Conservation (phyloP, 2,888 invertebrate genomes). For the Chalcosyrphus nemorum region DNA sequence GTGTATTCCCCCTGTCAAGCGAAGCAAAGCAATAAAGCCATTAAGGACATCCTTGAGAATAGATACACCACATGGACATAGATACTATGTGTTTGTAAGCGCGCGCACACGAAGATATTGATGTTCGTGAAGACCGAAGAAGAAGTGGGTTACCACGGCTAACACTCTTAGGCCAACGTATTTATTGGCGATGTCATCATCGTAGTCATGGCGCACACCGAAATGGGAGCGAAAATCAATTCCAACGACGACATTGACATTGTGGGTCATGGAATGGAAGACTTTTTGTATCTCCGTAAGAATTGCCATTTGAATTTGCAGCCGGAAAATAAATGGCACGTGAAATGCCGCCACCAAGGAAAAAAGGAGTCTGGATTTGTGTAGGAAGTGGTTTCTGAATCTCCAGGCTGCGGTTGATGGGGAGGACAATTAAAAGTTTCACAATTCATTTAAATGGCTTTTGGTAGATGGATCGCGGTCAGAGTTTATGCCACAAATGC, state of each 20-base stretch:
- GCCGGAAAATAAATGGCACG: constrained; percentile 18
- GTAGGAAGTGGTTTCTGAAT: background rate
- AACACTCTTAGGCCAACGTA: constrained; percentile 41
- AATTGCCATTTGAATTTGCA: constrained; percentile 14
- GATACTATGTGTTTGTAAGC: too few species aligned
- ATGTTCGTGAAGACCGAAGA: constrained; percentile 24
- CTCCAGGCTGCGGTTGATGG: background rate
- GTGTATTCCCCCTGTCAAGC: background rate
- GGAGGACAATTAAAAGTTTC: background rate
- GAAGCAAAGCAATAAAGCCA: constrained; percentile 22
- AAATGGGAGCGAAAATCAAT: constrained; percentile 55
- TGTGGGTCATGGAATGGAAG: constrained; percentile 44
- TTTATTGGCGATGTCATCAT: constrained; percentile 58
- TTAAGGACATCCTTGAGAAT: constrained; percentile 52
- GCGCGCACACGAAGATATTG: constrained; percentile 31
- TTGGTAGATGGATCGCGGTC: constrained; percentile 1
- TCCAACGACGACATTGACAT: constrained; percentile 60
- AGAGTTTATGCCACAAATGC: background rate
- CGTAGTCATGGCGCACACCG: constrained; percentile 45
- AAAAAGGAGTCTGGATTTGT: background rate
- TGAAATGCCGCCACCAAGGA: background rate
- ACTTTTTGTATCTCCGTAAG: too few species aligned
- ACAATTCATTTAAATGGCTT: background rate
- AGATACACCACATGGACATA: constrained; percentile 4
- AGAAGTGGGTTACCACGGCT: constrained; percentile 36